Base-by-base conservation (phyloP, 2,113 vertebrate species). In the Cyrtonyx montezumae region DNA sequence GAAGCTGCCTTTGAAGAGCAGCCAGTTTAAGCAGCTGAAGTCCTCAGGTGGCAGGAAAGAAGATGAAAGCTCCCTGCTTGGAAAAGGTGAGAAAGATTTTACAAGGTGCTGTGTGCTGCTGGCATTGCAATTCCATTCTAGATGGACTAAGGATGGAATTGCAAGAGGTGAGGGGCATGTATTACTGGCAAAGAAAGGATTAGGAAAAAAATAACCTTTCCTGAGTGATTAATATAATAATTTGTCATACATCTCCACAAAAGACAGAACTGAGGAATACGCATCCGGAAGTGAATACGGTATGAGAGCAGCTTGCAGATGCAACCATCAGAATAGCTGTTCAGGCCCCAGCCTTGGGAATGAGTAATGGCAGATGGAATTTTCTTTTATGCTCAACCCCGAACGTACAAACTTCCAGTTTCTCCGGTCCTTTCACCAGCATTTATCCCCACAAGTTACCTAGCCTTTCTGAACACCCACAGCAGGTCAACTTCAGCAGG, bases 1-100 rank as follows among this genome's bases (percentile, higher is more conserved):
- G 45, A 84, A 82, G 79, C 59, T 73, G 36, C 51, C 53, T 70
- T 93, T 79, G 81, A 65, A 55, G 76, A 84, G 63, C 21, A 81
- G 78, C 37, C 84, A 43, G 61, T 89, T 94, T 23, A 88, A 89
- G 88, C 63, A 88, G 78, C 34, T 66, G 8, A 93, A 86, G 56
- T 58, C 32, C 1, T 77, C 9, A 70, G 73, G 51, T 51, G 46
- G 49, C 28, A 84, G 34, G 43, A 45, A 70, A 84, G 26, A 23
- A 87, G 81, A 89, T 67, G 83, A 93, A 91, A 93, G 34, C 42
- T 73, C 67, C 56, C 18, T 49, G 22, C 67, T 75, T 26, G 25
- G 70, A 91, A 90, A 93, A 77, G 45, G 59, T 89, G 46, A 34
- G 65, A 48, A 89, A 85, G 37, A 77, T 70, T 92, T 89, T 91